These are phyloP conservation scores for Tineola bisselliella DNA, from an alignment of 2,888 invertebrate genomes.

Conservation along the genomic window DNA sequence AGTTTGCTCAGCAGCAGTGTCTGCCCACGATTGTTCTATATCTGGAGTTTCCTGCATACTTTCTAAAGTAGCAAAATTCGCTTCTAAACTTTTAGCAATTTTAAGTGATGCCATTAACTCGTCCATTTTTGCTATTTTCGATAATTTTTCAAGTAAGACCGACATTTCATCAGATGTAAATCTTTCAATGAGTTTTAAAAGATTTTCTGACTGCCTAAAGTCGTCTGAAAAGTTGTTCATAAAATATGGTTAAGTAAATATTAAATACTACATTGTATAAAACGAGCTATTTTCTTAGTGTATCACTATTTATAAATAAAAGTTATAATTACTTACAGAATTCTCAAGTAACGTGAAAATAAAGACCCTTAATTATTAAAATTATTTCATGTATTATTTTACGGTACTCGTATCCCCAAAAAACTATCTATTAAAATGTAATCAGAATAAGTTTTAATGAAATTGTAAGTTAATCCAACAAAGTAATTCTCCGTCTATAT, in stretches of 20 bases:
- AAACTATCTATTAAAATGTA: too few relatives aligned
- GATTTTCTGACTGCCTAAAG: slow-evolving; percentile 19
- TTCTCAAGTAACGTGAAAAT: too few relatives aligned
- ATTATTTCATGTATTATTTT: too few relatives aligned
- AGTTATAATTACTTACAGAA: too few relatives aligned
- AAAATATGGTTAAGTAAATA: neutral
- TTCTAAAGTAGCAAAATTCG: neutral
- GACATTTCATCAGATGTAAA: slow-evolving; percentile 25
- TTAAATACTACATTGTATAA: too few relatives aligned
- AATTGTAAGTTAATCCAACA: too few relatives aligned
- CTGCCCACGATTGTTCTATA: neutral
- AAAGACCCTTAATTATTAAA: too few relatives aligned
- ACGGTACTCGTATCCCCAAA: too few relatives aligned
- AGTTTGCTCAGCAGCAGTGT: neutral
- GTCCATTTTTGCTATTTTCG: slow-evolving; percentile 19
- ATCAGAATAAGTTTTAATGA: too few relatives aligned
- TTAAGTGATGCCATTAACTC: slow-evolving; percentile 9
- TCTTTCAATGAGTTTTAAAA: slow-evolving; percentile 26
- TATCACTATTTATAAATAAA: too few relatives aligned
- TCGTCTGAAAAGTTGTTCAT: neutral
- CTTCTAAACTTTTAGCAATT: neutral
- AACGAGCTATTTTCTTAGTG: too few relatives aligned
- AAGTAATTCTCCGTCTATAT: too few relatives aligned
- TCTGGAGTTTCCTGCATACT: neutral
- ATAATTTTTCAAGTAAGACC: slow-evolving; percentile 22